Percentiles rank a stretch among this genome's conserved stretches.
Evolutionary conservation across 2,888 invertebrate species (phyloP).

Genomic region (Microchrysa polita): DNA sequence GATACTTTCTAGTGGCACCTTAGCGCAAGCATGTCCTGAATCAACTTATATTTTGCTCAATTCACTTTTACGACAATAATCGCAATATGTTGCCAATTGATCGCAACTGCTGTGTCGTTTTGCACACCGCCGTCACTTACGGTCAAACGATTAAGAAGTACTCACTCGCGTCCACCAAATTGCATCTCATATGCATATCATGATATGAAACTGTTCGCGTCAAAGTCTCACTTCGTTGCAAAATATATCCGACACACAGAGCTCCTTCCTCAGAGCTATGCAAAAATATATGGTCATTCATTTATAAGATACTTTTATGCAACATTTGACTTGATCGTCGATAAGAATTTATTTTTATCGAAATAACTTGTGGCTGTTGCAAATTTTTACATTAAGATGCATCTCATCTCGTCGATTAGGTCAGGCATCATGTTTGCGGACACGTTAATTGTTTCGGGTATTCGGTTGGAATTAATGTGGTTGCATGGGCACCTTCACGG

Average conservation of each 20-base stretch:
- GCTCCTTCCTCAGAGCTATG: not conserved
- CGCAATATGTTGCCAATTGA: slow-evolving; percentile 42
- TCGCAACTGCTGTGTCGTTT: slow-evolving; percentile 23
- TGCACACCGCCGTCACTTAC: slow-evolving; percentile 28
- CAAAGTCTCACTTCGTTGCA: slow-evolving; percentile 3
- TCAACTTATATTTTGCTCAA: slow-evolving; percentile 9
- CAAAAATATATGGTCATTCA: not conserved
- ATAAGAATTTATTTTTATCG: slow-evolving; percentile 41
- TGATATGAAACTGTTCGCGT: slow-evolving; percentile 39
- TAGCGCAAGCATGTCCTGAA: too few relatives aligned
- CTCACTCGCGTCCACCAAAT: slow-evolving; percentile 16
- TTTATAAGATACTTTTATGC: slow-evolving; percentile 34
- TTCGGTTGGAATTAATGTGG: slow-evolving; percentile 24
- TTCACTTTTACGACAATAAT: slow-evolving; percentile 35
- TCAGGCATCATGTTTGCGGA: not conserved
- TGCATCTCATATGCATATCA: slow-evolving; percentile 40
- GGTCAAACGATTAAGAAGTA: slow-evolving; percentile 28
- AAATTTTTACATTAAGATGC: slow-evolving; percentile 25
- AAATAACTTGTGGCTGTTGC: slow-evolving; percentile 16
- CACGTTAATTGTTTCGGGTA: slow-evolving; percentile 11
- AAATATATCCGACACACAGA: not conserved
- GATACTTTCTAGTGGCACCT: slow-evolving; percentile 29
- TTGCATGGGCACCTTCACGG: not conserved
- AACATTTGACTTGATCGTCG: slow-evolving; percentile 32
- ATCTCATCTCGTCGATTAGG: slow-evolving; percentile 20